Conservation (phyloP, 2,113 vertebrate species). For the Calonectris borealis region DNA sequence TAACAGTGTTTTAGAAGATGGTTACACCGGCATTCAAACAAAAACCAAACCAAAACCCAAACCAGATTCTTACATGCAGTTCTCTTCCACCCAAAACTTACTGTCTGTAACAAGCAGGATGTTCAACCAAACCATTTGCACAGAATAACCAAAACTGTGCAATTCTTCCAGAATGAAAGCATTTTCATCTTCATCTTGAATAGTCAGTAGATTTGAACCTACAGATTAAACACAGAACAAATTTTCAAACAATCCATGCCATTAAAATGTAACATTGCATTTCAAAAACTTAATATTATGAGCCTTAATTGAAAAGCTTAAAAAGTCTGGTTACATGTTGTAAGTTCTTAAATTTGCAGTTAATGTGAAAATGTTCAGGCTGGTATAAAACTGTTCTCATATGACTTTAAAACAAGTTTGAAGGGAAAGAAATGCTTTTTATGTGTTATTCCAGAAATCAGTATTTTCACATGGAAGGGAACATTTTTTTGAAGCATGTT, state of each 20-base stretch:
- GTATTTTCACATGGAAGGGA: neutral
- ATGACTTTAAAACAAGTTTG: neutral
- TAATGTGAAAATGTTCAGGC: neutral
- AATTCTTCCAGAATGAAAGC: slow-evolving; percentile 87
- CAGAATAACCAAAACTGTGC: slow-evolving; percentile 73
- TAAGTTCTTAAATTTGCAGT: neutral
- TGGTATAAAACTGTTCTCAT: neutral
- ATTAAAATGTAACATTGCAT: neutral
- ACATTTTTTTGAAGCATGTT: neutral
- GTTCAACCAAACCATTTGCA: slow-evolving; percentile 87
- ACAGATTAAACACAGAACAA: slow-evolving; percentile 29
- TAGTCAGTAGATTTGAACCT: slow-evolving; percentile 85
- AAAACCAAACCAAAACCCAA: neutral
- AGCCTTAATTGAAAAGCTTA: neutral
- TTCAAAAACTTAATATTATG: neutral
- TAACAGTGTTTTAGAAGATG: neutral
- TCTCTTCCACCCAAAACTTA: slow-evolving; percentile 71
- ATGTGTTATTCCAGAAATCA: neutral
- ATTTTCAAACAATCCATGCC: neutral
- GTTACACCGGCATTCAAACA: neutral
- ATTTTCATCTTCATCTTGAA: slow-evolving; percentile 86
- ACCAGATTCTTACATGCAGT: neutral
- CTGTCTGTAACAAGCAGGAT: slow-evolving; percentile 77
- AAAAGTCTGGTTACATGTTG: neutral
- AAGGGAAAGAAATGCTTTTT: neutral